A percentile compares a stretch with the other conserved stretches of the same genome.
phyloP scores from a whole-genome alignment of 2,888 invertebrate species.

The Amaurobius ferox region DNA sequence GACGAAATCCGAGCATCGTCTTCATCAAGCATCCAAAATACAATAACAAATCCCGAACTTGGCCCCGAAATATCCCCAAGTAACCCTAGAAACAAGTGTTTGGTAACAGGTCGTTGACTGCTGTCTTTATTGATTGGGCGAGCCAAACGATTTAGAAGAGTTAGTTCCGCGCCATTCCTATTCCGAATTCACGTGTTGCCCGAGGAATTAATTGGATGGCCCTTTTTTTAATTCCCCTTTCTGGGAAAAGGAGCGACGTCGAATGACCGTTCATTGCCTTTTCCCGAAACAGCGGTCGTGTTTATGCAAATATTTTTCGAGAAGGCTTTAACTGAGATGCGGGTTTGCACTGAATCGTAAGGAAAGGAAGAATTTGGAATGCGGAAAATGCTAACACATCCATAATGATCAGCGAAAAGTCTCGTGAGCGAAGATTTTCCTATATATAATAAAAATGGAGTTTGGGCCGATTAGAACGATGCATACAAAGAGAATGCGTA shows the following conservation, averaged over 20 bases:
- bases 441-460: too few species aligned
- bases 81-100: conserved; percentile 67
- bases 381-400: too few species aligned
- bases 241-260: neutral
- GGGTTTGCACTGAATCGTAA: too few species aligned
- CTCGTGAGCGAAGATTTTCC: too few species aligned
- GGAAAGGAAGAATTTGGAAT: too few species aligned
- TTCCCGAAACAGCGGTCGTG: neutral
- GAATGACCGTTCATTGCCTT: neutral
- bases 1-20: neutral
- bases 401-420: too few species aligned
- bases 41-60: conserved; percentile 48
- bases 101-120: conserved; percentile 40
- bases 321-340: neutral
- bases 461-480: too few species aligned
- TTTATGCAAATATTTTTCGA: neutral
- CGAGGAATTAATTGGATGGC: too few species aligned
- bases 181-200: conserved; percentile 53
- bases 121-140: conserved; percentile 39
- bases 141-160: neutral
- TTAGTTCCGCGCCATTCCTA: neutral
- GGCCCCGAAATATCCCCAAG: conserved; percentile 42
- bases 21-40: neutral
- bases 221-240: conserved; percentile 39
- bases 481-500: too few species aligned